A percentile compares a stretch with the other conserved stretches of the same genome.
These are phyloP conservation scores for Drosophila putrida DNA, from an alignment of 2,888 invertebrate genomes.

Conservation along the genomic window DNA sequence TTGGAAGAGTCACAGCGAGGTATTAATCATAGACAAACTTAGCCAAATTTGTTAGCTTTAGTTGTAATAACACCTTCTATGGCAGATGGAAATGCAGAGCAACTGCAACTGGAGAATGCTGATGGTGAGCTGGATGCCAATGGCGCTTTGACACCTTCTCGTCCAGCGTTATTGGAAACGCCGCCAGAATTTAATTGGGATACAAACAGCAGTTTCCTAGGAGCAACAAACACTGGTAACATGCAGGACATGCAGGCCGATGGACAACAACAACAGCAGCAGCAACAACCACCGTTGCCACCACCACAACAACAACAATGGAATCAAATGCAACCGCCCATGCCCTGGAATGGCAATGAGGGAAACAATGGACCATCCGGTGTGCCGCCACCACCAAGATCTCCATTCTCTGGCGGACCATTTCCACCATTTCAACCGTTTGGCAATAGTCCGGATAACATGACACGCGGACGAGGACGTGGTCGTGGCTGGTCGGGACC, in stretches of 20 bases:
- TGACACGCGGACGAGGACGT: constrained; percentile 70
- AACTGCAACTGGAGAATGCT: constrained; percentile 30
- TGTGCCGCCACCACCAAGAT: constrained; percentile 59
- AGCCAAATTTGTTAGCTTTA: constrained; percentile 22
- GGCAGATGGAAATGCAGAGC: constrained; percentile 56
- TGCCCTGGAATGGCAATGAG: constrained; percentile 71
- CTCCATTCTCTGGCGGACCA: constrained; percentile 54
- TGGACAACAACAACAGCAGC: constrained; percentile 48
- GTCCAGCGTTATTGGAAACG: constrained; percentile 81
- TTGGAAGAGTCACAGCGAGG: constrained; percentile 84
- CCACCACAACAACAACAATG: constrained; percentile 64
- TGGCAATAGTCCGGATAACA: constrained; percentile 62
- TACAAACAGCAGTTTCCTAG: constrained; percentile 56
- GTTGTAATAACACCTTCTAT: constrained; percentile 26
- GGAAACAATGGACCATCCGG: constrained; percentile 47
- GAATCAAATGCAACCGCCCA: constrained; percentile 70
- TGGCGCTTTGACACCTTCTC: constrained; percentile 48
- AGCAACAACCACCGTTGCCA: constrained; percentile 45
- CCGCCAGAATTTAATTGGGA: constrained; percentile 82
- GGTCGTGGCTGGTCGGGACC: constrained; percentile 74
- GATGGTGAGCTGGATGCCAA: constrained; percentile 62
- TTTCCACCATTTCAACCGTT: constrained; percentile 70
- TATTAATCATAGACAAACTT: constrained; percentile 43
- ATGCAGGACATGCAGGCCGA: constrained; percentile 64
- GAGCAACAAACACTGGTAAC: constrained; percentile 36